These are phyloP conservation scores for Drosophila seguyi DNA, from an alignment of 1,140 invertebrate genomes.

Conservation along the genomic window DNA sequence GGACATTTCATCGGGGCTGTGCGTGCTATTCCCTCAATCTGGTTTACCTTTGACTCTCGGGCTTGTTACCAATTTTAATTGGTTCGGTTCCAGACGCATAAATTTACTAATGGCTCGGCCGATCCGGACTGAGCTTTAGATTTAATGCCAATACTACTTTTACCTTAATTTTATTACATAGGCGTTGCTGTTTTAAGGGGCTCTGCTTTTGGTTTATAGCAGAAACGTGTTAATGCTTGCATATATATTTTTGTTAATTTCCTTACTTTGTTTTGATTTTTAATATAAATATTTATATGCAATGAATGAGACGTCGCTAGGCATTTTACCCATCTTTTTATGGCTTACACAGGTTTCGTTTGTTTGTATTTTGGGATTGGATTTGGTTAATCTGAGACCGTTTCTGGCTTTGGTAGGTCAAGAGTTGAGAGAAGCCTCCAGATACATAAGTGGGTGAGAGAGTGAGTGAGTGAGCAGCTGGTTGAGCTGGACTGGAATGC, in stretches of 20 bases:
- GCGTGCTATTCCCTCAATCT: slow-evolving; percentile 20
- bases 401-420: slow-evolving; percentile 24
- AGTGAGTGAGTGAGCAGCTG: slow-evolving; percentile 3
- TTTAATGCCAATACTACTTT: slow-evolving; percentile 16
- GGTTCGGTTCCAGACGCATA: slow-evolving; percentile 19
- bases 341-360: slow-evolving; percentile 40
- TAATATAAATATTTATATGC: slow-evolving; percentile 50
- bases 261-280: slow-evolving; percentile 26
- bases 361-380: slow-evolving; percentile 4
- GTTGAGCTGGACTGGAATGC: neutral
- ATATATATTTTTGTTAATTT: slow-evolving; percentile 38
- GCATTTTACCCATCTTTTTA: slow-evolving; percentile 12
- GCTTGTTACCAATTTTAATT: slow-evolving; percentile 21
- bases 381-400: slow-evolving; percentile 16
- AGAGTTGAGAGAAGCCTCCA: slow-evolving; percentile 14
- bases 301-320: slow-evolving; percentile 3
- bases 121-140: slow-evolving; percentile 3
- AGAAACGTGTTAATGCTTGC: slow-evolving; percentile 45
- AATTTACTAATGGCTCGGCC: slow-evolving; percentile 14
- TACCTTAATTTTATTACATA: slow-evolving; percentile 19
- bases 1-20: slow-evolving; percentile 7
- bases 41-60: slow-evolving; percentile 16
- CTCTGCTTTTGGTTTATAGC: slow-evolving; percentile 42
- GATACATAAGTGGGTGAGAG: slow-evolving; percentile 4
- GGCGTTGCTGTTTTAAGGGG: neutral